Conservation (phyloP, 1,140 invertebrate species). For the Cyclargus thomasi region DNA sequence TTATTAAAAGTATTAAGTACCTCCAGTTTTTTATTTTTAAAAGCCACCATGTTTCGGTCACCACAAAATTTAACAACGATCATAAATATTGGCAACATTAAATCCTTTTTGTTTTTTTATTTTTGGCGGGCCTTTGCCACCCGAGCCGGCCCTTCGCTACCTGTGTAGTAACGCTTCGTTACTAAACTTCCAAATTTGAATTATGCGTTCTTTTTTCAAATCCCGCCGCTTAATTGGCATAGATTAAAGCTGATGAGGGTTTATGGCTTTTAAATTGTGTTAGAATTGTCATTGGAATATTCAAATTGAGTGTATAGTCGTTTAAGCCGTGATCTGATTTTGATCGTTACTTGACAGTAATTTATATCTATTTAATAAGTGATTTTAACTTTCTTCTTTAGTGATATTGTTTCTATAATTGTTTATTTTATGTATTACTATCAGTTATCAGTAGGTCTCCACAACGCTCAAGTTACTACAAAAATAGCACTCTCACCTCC, state of each 20-base stretch:
- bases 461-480: no score
- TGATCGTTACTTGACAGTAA: background rate
- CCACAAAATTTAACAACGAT: background rate
- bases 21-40: no score
- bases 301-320: background rate
- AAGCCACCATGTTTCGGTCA: background rate
- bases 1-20: no score
- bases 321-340: background rate
- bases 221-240: slow-evolving; percentile 24
- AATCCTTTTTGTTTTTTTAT: slow-evolving; percentile 2
- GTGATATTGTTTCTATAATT: no score
- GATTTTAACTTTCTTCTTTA: background rate
- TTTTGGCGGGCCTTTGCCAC: slow-evolving; percentile 28
- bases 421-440: no score
- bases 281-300: background rate
- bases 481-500: no score
- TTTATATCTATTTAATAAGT: background rate
- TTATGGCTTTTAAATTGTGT: slow-evolving; percentile 3
- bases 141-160: slow-evolving; percentile 28
- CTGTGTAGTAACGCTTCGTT: slow-evolving; percentile 52
- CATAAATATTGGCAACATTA: slow-evolving; percentile 6
- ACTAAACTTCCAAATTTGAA: slow-evolving; percentile 61
- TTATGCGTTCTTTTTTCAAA: slow-evolving; percentile 41
- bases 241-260: background rate
- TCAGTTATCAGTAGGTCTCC: no score